Percentiles rank a stretch among this genome's conserved stretches.
phyloP scores from a whole-genome alignment of 2,888 invertebrate species.

The Polylopha cassiicola region DNA sequence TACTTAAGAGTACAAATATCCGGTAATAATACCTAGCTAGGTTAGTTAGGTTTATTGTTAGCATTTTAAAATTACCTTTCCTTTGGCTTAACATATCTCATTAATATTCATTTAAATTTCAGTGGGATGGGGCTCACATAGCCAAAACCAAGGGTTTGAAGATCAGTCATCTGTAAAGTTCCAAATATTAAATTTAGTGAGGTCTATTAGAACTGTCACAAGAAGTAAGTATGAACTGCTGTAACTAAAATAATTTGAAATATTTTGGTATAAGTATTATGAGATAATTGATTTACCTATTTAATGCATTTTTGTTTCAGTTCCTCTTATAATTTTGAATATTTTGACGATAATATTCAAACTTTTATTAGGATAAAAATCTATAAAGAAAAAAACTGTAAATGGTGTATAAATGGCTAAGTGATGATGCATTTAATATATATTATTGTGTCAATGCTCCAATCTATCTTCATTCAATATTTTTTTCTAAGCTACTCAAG shows the following conservation, averaged over 20 bases:
- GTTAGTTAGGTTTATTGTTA: too few relatives aligned
- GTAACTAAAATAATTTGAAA: neutral
- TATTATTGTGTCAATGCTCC: too few relatives aligned
- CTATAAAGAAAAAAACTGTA: conserved; percentile 7
- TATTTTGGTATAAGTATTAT: neutral
- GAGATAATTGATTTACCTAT: conserved; percentile 1
- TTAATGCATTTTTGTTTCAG: conserved; percentile 81
- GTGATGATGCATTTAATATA: too few relatives aligned
- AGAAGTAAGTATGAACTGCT: conserved; percentile 87
- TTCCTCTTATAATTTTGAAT: conserved; percentile 95
- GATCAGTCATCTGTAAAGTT: conserved; percentile 91
- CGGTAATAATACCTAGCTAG: too few relatives aligned
- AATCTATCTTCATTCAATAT: too few relatives aligned
- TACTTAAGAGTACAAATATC: neutral
- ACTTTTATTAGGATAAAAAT: conserved; percentile 86
- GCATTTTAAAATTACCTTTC: too few relatives aligned
- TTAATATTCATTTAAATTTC: conserved; percentile 35
- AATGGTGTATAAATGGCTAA: too few relatives aligned
- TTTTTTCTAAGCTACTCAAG: too few relatives aligned
- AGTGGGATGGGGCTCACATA: conserved; percentile 94
- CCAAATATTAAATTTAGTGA: conserved; percentile 92
- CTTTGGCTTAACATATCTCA: too few relatives aligned
- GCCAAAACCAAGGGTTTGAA: conserved; percentile 89
- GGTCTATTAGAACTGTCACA: conserved; percentile 97
- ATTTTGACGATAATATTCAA: conserved; percentile 91